Percentiles rank a stretch among this genome's conserved stretches.
Evolutionary conservation across 2,797 vertebrate genomes (phyloP).

Genomic region (Neoniphon sammara): DNA sequence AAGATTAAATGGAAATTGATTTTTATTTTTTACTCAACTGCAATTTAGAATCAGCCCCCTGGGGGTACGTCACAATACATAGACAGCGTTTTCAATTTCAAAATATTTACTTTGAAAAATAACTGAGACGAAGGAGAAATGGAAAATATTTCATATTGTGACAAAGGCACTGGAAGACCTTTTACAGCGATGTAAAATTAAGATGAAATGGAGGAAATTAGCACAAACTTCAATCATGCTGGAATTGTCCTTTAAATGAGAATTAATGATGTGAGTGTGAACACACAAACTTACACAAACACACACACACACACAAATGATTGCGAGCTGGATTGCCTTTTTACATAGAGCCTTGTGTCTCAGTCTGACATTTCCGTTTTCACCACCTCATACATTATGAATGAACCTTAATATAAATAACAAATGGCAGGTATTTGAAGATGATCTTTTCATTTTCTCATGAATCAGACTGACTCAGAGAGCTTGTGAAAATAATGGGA

Average conservation of each 20-base stretch:
- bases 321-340: conserved; percentile 55
- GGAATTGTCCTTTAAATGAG: neutral
- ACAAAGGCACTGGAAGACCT: too few relatives aligned
- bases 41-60: too few relatives aligned
- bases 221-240: too few relatives aligned
- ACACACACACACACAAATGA: conserved; percentile 21
- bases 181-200: too few relatives aligned
- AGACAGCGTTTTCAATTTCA: too few relatives aligned
- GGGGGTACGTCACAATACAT: too few relatives aligned
- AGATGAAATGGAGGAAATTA: too few relatives aligned
- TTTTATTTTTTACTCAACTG: too few relatives aligned
- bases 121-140: too few relatives aligned
- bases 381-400: conserved; percentile 76
- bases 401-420: conserved; percentile 75
- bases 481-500: conserved; percentile 25
- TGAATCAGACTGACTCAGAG: conserved; percentile 45
- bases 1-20: too few relatives aligned
- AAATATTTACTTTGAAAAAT: too few relatives aligned
- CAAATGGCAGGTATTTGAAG: conserved; percentile 73
- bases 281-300: conserved; percentile 9
- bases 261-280: neutral
- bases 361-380: conserved; percentile 77
- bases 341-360: conserved; percentile 49
- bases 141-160: too few relatives aligned
- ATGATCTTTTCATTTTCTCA: conserved; percentile 53